phyloP scores from a whole-genome alignment of 2,888 invertebrate genomes.

The Morpho helenor region DNA sequence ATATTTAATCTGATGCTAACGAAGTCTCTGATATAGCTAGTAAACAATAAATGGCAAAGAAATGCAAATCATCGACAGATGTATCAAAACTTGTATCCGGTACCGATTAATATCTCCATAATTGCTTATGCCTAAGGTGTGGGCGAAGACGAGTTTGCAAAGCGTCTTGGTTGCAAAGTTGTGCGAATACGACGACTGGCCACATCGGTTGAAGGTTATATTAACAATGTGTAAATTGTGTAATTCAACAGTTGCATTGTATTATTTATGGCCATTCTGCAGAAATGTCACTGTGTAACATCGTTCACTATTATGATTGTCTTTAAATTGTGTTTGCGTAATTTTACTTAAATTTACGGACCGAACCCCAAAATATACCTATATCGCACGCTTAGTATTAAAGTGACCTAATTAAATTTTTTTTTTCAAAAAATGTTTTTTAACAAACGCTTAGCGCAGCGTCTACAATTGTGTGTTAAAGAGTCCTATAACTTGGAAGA shows the following conservation, averaged over 20 bases:
- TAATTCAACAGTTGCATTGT: constrained; percentile 12
- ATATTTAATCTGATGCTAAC: too few relatives aligned
- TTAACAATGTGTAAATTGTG: constrained; percentile 14
- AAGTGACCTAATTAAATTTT: too few relatives aligned
- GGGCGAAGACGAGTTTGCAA: constrained; percentile 23
- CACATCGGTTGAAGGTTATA: constrained; percentile 17
- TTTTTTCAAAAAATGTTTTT: too few relatives aligned
- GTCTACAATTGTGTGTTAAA: too few relatives aligned
- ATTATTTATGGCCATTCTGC: constrained; percentile 2
- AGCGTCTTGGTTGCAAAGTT: constrained; percentile 16
- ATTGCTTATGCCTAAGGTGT: constrained; percentile 26
- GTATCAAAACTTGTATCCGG: constrained; percentile 13
- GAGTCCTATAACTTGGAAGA: too few relatives aligned
- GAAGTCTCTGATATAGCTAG: too few relatives aligned
- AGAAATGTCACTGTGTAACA: constrained; percentile 1
- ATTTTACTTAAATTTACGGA: too few relatives aligned
- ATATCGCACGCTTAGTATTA: too few relatives aligned
- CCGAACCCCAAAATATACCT: too few relatives aligned
- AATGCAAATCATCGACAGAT: constrained; percentile 10
- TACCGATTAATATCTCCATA: constrained; percentile 21
- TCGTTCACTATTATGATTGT: not conserved
- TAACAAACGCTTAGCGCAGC: too few relatives aligned
- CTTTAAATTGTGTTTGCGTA: too few relatives aligned
- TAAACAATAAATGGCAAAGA: not conserved
- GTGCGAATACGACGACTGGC: constrained; percentile 16